phyloP scores from a whole-genome alignment of 2,113 vertebrate species.

The Muntiacus reevesi region DNA sequence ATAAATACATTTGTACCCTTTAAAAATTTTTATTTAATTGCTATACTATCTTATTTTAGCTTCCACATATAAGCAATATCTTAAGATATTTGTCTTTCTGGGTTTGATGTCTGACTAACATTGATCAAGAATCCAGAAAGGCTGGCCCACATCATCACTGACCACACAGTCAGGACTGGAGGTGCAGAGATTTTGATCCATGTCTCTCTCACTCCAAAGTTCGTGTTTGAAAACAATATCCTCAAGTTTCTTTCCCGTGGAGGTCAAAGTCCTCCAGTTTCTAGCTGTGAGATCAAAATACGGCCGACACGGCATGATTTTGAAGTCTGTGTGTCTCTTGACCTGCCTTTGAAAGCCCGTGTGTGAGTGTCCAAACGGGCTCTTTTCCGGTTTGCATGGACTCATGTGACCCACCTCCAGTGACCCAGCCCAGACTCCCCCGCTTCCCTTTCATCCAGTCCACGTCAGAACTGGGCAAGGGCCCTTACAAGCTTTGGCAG shows the following conservation, averaged over 20 bases:
- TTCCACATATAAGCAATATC: neutral
- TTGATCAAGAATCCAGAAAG: neutral
- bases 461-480: neutral
- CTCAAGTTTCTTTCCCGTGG: neutral
- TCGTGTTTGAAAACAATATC: neutral
- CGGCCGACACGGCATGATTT: neutral
- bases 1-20: neutral
- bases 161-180: neutral
- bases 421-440: neutral
- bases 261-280: neutral
- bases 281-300: neutral
- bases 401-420: neutral
- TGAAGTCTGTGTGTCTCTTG: neutral
- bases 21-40: neutral
- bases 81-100: neutral
- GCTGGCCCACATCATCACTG: accelerated
- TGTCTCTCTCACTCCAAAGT: neutral
- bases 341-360: neutral
- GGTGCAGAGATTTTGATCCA: neutral
- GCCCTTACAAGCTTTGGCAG: neutral
- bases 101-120: neutral
- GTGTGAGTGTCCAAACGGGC: neutral
- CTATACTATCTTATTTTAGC: neutral
- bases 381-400: neutral
- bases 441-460: neutral